These are phyloP conservation scores for Drosophila prostipennis DNA, from an alignment of 2,888 invertebrate genomes.

Conservation along the genomic window DNA sequence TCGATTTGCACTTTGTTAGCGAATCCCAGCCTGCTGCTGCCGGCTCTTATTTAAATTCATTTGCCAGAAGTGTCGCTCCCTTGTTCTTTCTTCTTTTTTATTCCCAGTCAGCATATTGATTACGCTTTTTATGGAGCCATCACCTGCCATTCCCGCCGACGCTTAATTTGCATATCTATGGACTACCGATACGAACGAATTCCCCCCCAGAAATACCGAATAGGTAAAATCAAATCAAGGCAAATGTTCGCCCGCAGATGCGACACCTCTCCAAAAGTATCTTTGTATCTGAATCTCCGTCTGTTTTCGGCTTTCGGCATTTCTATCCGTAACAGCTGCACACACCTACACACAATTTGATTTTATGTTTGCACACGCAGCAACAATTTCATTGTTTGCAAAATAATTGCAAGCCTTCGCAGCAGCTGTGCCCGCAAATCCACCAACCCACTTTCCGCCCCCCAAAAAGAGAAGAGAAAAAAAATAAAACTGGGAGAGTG, in stretches of 20 bases:
- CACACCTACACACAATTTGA: conserved; percentile 66
- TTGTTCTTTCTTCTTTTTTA: background rate
- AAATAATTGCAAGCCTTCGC: conserved; percentile 82
- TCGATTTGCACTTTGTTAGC: conserved; percentile 69
- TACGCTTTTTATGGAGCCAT: conserved; percentile 64
- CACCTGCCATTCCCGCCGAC: conserved; percentile 60
- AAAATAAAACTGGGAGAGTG: conserved; percentile 6
- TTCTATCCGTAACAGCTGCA: conserved; percentile 33
- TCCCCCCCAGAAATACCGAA: conserved; percentile 35
- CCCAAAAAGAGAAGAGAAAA: conserved; percentile 1
- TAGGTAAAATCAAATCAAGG: conserved; percentile 77
- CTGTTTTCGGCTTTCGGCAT: conserved; percentile 22
- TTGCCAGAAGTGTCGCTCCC: conserved; percentile 7
- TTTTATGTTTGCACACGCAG: conserved; percentile 79
- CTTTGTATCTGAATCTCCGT: conserved; percentile 33
- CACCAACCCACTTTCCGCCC: conserved; percentile 11
- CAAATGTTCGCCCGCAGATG: conserved; percentile 66
- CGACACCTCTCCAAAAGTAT: conserved; percentile 51
- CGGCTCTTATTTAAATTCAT: conserved; percentile 23
- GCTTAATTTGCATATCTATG: conserved; percentile 67
- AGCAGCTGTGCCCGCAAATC: conserved; percentile 75
- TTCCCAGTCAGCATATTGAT: conserved; percentile 47
- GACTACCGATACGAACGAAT: conserved; percentile 20
- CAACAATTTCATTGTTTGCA: conserved; percentile 83
- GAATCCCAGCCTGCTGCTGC: background rate